These are phyloP conservation scores for Pelodiscus sinensis DNA, from an alignment of 2,113 vertebrate genomes.

Conservation along the genomic window DNA sequence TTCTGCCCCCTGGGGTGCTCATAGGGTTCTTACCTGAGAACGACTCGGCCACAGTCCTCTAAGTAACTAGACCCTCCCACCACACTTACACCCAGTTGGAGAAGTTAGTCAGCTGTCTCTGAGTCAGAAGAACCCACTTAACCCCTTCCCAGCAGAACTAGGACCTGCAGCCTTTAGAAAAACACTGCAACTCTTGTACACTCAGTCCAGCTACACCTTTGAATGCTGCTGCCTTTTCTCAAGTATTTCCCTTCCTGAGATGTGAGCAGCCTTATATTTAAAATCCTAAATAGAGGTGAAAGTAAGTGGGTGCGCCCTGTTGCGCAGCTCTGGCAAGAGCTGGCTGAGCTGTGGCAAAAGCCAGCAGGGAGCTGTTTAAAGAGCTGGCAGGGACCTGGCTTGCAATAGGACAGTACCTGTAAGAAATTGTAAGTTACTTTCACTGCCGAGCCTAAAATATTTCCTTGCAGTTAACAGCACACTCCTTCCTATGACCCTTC, in stretches of 20 bases:
- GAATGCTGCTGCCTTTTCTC: fast-evolving
- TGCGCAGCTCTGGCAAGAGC: no score
- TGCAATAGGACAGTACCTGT: no score
- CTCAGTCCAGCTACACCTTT: fast-evolving
- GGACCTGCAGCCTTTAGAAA: fast-evolving
- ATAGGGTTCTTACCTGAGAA: fast-evolving
- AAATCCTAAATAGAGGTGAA: no score
- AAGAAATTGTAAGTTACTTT: fast-evolving
- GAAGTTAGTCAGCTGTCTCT: fast-evolving
- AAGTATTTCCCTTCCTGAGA: fast-evolving
- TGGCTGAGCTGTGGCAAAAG: no score
- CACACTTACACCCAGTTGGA: fast-evolving
- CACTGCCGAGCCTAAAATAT: fast-evolving
- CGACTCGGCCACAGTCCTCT: not conserved
- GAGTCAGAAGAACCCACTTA: not conserved
- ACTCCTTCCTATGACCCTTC: not conserved
- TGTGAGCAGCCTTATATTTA: fast-evolving
- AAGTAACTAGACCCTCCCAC: not conserved
- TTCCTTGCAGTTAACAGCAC: not conserved
- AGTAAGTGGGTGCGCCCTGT: no score
- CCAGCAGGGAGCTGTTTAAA: no score
- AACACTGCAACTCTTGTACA: not conserved
- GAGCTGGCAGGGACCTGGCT: no score
- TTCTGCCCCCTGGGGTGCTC: not conserved
- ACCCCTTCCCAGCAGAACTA: not conserved